phyloP scores from a whole-genome alignment of 1,140 invertebrate genomes.

The Drosophila varians region DNA sequence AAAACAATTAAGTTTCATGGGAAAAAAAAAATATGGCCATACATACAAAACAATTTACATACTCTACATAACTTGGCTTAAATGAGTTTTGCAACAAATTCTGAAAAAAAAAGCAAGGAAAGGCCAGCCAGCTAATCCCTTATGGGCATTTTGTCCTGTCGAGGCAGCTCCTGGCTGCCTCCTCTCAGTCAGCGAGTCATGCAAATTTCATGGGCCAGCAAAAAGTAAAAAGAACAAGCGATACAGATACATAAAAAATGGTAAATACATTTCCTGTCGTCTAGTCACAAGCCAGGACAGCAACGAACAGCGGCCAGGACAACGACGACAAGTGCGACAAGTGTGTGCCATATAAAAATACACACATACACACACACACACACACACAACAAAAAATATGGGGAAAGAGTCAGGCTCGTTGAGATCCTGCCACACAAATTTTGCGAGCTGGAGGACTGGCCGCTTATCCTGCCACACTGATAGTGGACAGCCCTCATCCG shows the following conservation, averaged over 20 bases:
- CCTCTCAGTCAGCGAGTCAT: conserved; percentile 52
- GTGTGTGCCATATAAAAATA: conserved; percentile 59
- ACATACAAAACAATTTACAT: conserved; percentile 78
- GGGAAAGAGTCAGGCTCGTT: conserved; percentile 13
- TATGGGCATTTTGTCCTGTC: conserved; percentile 80
- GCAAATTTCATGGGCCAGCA: conserved; percentile 69
- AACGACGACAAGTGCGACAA: conserved; percentile 76
- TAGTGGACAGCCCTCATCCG: conserved; percentile 46
- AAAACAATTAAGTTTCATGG: conserved; percentile 83
- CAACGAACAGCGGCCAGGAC: conserved; percentile 33
- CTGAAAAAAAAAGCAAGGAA: conserved; percentile 9
- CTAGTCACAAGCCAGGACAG: conserved; percentile 49
- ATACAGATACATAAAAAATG: conserved; percentile 75
- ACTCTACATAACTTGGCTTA: conserved; percentile 80
- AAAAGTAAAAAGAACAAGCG: conserved; percentile 22
- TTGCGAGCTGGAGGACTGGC: conserved; percentile 38
- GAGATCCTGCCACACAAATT: conserved; percentile 54
- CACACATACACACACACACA: conserved; percentile 11
- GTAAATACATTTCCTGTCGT: conserved; percentile 83
- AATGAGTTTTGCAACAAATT: conserved; percentile 83
- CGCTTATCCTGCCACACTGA: conserved; percentile 59
- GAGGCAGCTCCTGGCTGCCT: not conserved
- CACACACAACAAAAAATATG: not conserved
- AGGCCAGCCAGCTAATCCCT: conserved; percentile 74
- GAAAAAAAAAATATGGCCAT: conserved; percentile 51